Percentiles rank a stretch among this genome's conserved stretches.
These are phyloP conservation scores for Porites lutea DNA, from an alignment of 64 coral and sea anemone species.

Conservation along the genomic window DNA sequence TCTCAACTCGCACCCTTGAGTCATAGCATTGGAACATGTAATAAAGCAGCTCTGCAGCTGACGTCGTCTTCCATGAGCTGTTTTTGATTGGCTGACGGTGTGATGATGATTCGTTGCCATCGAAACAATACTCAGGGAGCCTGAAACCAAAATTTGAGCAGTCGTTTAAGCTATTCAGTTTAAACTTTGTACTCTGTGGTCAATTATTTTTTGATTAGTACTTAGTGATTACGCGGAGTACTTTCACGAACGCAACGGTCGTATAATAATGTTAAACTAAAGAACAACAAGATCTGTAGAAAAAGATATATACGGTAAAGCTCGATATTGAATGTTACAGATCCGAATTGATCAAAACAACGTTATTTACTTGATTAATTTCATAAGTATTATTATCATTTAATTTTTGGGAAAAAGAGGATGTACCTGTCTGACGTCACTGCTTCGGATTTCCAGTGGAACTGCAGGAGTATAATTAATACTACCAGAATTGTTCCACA, in stretches of 20 bases:
- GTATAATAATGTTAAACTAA: too few species aligned
- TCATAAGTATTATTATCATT: too few species aligned
- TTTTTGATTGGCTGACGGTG: neutral
- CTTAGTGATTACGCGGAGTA: too few species aligned
- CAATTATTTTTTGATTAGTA: too few species aligned
- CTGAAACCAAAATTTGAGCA: neutral
- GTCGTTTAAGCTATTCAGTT: neutral
- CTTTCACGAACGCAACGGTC: too few species aligned
- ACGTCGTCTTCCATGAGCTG: slow-evolving; percentile 23
- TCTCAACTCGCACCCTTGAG: slow-evolving; percentile 9
- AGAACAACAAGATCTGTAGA: too few species aligned
- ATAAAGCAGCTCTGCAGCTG: slow-evolving; percentile 23
- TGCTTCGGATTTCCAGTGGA: neutral
- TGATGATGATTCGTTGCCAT: neutral
- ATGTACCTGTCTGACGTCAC: neutral
- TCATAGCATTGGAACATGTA: slow-evolving; percentile 40
- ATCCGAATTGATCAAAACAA: too few species aligned
- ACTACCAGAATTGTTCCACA: neutral
- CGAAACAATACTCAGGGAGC: slow-evolving; percentile 1
- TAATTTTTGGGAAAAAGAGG: too few species aligned
- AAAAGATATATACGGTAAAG: too few species aligned
- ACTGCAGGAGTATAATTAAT: neutral
- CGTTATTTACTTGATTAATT: too few species aligned
- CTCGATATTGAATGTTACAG: too few species aligned
- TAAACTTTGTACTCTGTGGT: too few species aligned